Conservation (phyloP, 2,797 vertebrate species). For the Tokudaia muenninki region DNA sequence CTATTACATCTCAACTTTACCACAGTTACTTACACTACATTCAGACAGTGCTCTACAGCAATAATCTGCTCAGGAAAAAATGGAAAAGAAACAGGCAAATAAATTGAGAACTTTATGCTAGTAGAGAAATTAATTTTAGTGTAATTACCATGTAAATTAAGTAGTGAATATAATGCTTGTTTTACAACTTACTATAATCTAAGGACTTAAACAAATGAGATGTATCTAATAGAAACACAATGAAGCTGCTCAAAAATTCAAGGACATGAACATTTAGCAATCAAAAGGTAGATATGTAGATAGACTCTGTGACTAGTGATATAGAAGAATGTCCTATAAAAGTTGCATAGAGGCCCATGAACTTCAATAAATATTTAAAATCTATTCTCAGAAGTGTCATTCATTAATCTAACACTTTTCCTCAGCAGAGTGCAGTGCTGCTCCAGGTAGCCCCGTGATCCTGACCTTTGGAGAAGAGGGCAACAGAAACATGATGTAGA, state of each 20-base stretch:
- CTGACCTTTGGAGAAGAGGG: conserved; percentile 76
- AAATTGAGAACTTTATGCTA: conserved; percentile 53
- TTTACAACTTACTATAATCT: conserved; percentile 25
- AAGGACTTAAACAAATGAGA: conserved; percentile 34
- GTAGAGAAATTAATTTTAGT: not conserved
- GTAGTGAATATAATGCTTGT: not conserved
- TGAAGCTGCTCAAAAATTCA: not conserved
- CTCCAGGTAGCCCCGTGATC: conserved; percentile 65
- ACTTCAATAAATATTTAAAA: conserved; percentile 85
- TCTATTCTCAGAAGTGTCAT: conserved; percentile 71
- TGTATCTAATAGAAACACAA: conserved; percentile 47
- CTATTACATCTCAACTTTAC: conserved; percentile 13
- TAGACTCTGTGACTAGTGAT: conserved; percentile 73
- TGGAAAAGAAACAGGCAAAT: not conserved
- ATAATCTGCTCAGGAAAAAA: conserved; percentile 69
- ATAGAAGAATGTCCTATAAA: conserved; percentile 75
- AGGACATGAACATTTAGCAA: conserved; percentile 27
- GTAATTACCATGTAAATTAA: conserved; percentile 43
- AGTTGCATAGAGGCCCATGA: conserved; percentile 77
- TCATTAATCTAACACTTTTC: conserved; percentile 77
- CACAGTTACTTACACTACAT: conserved; percentile 2
- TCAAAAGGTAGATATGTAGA: conserved; percentile 51
- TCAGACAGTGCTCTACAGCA: conserved; percentile 58
- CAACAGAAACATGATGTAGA: conserved; percentile 58
- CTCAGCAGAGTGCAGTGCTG: conserved; percentile 38